Evolutionary conservation across 2,797 vertebrate genomes (phyloP).

Genomic region (Eremophila alpestris): DNA sequence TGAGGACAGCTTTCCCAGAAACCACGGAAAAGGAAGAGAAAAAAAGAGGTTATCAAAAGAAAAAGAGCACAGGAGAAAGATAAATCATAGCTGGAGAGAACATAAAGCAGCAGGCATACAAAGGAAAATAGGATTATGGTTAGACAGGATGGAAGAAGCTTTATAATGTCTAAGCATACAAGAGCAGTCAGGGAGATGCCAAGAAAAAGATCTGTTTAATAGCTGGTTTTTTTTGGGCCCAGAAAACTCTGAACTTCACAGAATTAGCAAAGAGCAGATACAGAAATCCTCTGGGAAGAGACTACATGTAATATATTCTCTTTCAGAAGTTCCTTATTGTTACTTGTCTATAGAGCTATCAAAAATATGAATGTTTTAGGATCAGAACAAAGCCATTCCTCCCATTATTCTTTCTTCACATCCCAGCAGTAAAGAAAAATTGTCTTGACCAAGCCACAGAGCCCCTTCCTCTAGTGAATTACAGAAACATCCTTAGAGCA

Average conservation of each 20-base stretch:
- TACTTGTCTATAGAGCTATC: neutral
- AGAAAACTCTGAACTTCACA: neutral
- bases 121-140: neutral
- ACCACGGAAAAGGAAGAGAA: neutral
- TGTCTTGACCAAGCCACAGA: neutral
- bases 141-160: neutral
- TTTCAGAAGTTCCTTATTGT: neutral
- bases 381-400: neutral
- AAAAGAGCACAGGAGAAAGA: neutral
- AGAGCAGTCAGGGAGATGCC: neutral
- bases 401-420: neutral
- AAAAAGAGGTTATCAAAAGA: neutral
- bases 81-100: neutral
- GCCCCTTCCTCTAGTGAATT: neutral
- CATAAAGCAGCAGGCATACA: neutral
- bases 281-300: neutral
- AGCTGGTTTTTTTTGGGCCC: neutral
- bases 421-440: neutral
- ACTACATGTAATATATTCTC: neutral
- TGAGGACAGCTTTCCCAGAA: neutral
- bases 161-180: neutral
- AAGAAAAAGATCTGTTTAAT: neutral
- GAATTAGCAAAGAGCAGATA: neutral
- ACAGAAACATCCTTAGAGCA: neutral
- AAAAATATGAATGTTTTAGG: neutral